A percentile compares a stretch with the other conserved stretches of the same genome.
Conservation (phyloP, 2,113 vertebrate genomes). For the Eupsittula cactorum region DNA sequence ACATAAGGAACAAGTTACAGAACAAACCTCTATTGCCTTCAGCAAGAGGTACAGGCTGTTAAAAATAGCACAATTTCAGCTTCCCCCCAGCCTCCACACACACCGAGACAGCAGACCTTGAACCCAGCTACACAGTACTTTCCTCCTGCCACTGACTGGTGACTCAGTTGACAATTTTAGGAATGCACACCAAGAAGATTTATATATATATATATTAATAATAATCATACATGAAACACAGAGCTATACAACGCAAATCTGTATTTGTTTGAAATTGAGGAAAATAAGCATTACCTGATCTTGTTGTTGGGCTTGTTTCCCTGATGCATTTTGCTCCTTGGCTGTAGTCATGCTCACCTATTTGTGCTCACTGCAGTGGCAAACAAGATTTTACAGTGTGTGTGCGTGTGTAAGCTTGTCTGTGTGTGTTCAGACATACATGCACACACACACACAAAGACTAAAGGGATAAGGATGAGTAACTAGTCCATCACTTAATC, state of each 20-base stretch:
- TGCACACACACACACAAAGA: conserved; percentile 16
- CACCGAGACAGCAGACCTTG: conserved; percentile 21
- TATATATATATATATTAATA: not conserved
- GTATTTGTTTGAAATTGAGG: conserved; percentile 32
- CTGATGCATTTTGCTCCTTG: conserved; percentile 86
- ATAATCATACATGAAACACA: not conserved
- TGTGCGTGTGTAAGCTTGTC: conserved; percentile 26
- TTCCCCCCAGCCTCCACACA: not conserved
- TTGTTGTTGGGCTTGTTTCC: conserved; percentile 88
- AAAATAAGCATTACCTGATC: conserved; percentile 88
- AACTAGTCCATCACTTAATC: conserved; percentile 75
- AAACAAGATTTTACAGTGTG: conserved; percentile 44
- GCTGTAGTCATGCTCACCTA: conserved; percentile 90
- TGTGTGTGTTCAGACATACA: conserved; percentile 49
- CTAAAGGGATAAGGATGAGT: conserved; percentile 48
- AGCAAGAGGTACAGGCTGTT: conserved; percentile 21
- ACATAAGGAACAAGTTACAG: not conserved
- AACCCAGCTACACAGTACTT: conserved; percentile 10
- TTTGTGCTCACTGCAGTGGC: conserved; percentile 64
- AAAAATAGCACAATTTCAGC: conserved; percentile 48
- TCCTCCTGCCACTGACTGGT: not conserved
- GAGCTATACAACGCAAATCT: not conserved
- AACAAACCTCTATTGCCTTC: not conserved
- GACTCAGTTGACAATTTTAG: conserved; percentile 48
- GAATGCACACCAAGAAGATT: not conserved